phyloP scores from a whole-genome alignment of 2,797 vertebrate species.

The Phalanger gymnotis region DNA sequence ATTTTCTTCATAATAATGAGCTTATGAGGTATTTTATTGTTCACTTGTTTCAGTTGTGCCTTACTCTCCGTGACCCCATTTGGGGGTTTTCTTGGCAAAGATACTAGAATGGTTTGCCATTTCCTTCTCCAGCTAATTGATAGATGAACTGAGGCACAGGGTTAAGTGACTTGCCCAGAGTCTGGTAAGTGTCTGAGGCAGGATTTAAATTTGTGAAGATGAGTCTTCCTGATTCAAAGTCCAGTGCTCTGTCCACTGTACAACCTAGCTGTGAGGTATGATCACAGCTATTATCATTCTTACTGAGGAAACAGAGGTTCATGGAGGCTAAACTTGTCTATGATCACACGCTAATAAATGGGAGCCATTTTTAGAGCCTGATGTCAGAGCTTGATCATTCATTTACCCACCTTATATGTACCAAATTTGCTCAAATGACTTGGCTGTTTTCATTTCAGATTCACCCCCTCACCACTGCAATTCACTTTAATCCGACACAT shows the following conservation, averaged over 20 bases:
- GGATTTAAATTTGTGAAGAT: not conserved
- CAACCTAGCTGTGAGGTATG: not conserved
- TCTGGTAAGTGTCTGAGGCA: not conserved
- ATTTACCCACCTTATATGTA: constrained; percentile 22
- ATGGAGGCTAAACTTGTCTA: not conserved
- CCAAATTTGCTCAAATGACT: constrained; percentile 47
- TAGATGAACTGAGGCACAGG: not conserved
- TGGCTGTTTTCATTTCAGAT: not conserved
- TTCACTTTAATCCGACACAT: not conserved
- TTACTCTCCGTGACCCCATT: not conserved
- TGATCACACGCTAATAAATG: not conserved
- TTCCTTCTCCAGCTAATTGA: not conserved
- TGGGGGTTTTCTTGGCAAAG: not conserved
- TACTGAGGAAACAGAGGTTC: not conserved
- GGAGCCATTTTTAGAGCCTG: not conserved
- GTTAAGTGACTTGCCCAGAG: not conserved
- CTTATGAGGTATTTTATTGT: not conserved
- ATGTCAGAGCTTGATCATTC: not conserved
- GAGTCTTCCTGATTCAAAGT: not conserved
- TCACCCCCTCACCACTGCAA: not conserved
- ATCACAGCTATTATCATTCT: not conserved
- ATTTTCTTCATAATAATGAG: not conserved
- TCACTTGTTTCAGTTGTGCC: not conserved
- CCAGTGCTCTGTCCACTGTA: not conserved
- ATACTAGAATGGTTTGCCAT: not conserved